A percentile compares a stretch with the other conserved stretches of the same genome.
Evolutionary conservation across 2,888 invertebrate species (phyloP).

Genomic region (Oxycera nigricornis): DNA sequence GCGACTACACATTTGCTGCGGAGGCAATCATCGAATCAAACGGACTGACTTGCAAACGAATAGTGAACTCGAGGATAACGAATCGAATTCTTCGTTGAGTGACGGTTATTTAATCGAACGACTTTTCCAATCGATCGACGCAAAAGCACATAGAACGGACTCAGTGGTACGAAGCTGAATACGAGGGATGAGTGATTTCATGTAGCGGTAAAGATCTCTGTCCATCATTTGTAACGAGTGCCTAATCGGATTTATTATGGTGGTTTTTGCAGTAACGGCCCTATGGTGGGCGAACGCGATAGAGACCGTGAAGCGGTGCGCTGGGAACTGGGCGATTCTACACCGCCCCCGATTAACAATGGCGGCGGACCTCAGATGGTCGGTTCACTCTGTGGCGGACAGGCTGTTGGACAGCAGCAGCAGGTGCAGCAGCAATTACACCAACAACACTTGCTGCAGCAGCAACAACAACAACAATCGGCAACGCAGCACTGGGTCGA

Average conservation of each 20-base stretch:
- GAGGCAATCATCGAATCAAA: slow-evolving; percentile 51
- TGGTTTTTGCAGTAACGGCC: slow-evolving; percentile 55
- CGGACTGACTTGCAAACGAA: slow-evolving; percentile 47
- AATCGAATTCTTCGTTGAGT: neutral
- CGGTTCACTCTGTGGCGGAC: slow-evolving; percentile 61
- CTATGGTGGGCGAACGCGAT: slow-evolving; percentile 64
- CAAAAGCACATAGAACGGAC: slow-evolving; percentile 40
- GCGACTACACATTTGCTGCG: slow-evolving; percentile 51
- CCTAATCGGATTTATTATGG: slow-evolving; percentile 12
- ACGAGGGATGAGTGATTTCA: slow-evolving; percentile 62
- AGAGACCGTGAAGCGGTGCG: slow-evolving; percentile 65
- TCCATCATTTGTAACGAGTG: no score
- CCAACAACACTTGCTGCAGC: slow-evolving; percentile 50
- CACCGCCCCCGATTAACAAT: slow-evolving; percentile 65
- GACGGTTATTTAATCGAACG: slow-evolving; percentile 33
- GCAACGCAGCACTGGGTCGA: slow-evolving; percentile 55
- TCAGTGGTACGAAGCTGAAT: slow-evolving; percentile 53
- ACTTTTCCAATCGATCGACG: slow-evolving; percentile 34
- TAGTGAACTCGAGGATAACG: neutral
- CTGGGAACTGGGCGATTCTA: slow-evolving; percentile 64
- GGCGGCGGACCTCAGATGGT: slow-evolving; percentile 63
- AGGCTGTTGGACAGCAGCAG: slow-evolving; percentile 61
- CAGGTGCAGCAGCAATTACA: slow-evolving; percentile 56
- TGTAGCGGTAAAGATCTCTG: slow-evolving; percentile 64
- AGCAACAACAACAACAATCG: slow-evolving; percentile 52